phyloP scores from a whole-genome alignment of 2,888 invertebrate species.

The Lutraria lutraria region DNA sequence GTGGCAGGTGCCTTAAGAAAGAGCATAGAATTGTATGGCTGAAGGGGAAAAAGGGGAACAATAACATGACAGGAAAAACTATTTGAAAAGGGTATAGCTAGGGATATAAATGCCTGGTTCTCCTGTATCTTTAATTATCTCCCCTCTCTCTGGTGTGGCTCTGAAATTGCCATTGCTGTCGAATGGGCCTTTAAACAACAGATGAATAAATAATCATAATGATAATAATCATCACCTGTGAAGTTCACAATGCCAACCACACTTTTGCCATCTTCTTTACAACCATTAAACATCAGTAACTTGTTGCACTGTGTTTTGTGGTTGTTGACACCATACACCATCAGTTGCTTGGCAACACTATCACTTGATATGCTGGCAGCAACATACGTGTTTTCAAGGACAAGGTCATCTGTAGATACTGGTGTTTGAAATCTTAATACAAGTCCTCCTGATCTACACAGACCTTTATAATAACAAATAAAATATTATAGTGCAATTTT shows the following conservation, averaged over 20 bases:
- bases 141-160: too few relatives aligned
- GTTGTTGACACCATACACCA: slow-evolving; percentile 70
- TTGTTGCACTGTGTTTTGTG: slow-evolving; percentile 48
- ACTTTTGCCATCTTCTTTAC: slow-evolving; percentile 26
- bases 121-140: too few relatives aligned
- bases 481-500: neutral
- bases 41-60: too few relatives aligned
- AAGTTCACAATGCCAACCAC: slow-evolving; percentile 22
- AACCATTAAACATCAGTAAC: slow-evolving; percentile 70
- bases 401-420: slow-evolving; percentile 29
- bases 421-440: slow-evolving; percentile 60
- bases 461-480: slow-evolving; percentile 58
- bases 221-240: neutral
- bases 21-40: too few relatives aligned
- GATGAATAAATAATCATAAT: too few relatives aligned
- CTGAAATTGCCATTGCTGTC: too few relatives aligned
- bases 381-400: slow-evolving; percentile 7
- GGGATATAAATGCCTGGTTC: too few relatives aligned
- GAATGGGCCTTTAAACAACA: too few relatives aligned
- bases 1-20: too few relatives aligned
- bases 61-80: too few relatives aligned
- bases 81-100: too few relatives aligned
- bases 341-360: slow-evolving; percentile 51
- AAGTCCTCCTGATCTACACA: slow-evolving; percentile 74
- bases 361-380: neutral